These are phyloP conservation scores for Rutpela maculata DNA, from an alignment of 2,888 invertebrate genomes.

Conservation along the genomic window DNA sequence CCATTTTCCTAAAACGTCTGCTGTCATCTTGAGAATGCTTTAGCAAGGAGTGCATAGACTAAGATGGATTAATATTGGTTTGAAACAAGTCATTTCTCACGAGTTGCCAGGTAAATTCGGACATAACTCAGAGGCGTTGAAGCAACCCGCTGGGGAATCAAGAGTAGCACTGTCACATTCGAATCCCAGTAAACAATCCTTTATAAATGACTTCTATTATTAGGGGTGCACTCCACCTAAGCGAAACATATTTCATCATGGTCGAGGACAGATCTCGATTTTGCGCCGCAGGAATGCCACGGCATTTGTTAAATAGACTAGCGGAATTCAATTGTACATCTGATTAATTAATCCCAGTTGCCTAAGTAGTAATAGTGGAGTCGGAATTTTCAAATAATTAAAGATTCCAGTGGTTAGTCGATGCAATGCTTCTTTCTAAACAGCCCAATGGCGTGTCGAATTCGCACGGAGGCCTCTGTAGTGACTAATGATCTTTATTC, in stretches of 20 bases:
- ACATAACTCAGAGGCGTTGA: conserved; percentile 42
- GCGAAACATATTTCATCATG: conserved; percentile 40
- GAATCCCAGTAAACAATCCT: conserved; percentile 43
- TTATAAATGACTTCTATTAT: conserved; percentile 44
- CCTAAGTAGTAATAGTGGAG: conserved; percentile 18
- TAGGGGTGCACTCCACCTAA: conserved; percentile 34
- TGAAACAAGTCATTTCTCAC: conserved; percentile 43
- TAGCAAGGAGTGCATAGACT: conserved; percentile 27
- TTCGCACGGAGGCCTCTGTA: conserved; percentile 10
- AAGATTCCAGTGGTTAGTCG: conserved; percentile 35
- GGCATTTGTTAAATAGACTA: conserved; percentile 70
- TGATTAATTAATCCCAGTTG: conserved; percentile 71
- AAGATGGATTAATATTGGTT: conserved; percentile 45
- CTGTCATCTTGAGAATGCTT: conserved; percentile 35
- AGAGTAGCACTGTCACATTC: conserved; percentile 39
- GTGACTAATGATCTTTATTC: conserved; percentile 4
- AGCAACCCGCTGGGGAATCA: conserved; percentile 31
- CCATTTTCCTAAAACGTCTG: conserved; percentile 13
- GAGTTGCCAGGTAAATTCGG: conserved; percentile 43
- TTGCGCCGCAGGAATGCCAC: conserved; percentile 67
- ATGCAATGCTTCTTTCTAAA: conserved; percentile 28
- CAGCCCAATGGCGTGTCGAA: conserved; percentile 2
- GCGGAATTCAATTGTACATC: conserved; percentile 71
- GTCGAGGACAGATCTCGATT: conserved; percentile 46
- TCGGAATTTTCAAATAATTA: conserved; percentile 34